A percentile compares a stretch with the other conserved stretches of the same genome.
phyloP scores from a whole-genome alignment of 2,797 vertebrate species.

The Oceanodroma leucorhoa region DNA sequence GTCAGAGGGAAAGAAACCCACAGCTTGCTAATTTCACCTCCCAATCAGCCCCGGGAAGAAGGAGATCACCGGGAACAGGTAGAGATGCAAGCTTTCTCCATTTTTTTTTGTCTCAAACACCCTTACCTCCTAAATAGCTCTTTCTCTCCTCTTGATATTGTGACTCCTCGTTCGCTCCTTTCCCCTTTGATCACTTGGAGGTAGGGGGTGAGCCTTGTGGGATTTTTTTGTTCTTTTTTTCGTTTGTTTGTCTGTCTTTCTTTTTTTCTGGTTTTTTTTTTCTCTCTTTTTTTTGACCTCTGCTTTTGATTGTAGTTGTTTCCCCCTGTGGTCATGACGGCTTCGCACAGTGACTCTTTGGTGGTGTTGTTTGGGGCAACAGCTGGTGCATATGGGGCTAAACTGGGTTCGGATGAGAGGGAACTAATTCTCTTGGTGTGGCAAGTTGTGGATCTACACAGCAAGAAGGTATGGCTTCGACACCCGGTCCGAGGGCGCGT shows the following conservation, averaged over 20 bases:
- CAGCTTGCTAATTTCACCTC: conserved; percentile 82
- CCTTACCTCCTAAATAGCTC: conserved; percentile 30
- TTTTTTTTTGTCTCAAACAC: neutral
- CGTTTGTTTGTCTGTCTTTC: conserved; percentile 5
- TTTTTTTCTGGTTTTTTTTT: neutral
- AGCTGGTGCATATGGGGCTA: conserved; percentile 97
- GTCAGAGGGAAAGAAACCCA: conserved; percentile 84
- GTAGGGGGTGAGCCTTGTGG: conserved; percentile 84
- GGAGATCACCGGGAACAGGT: conserved; percentile 85
- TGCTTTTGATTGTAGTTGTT: conserved; percentile 95
- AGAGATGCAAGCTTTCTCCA: conserved; percentile 72
- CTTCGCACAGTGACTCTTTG: conserved; percentile 92
- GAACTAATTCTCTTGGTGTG: conserved; percentile 99
- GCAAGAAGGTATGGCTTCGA: conserved; percentile 91
- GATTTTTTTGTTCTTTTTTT: conserved; percentile 65
- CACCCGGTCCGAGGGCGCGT: conserved; percentile 16
- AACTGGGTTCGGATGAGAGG: conserved; percentile 99
- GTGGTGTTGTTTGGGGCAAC: conserved; percentile 99
- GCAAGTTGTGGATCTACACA: conserved; percentile 98
- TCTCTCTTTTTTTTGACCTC: conserved; percentile 77
- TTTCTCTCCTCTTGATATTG: conserved; percentile 53
- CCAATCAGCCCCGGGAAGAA: conserved; percentile 87
- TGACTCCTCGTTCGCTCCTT: conserved; percentile 79
- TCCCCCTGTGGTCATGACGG: conserved; percentile 91
- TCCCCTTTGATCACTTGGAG: conserved; percentile 85